Percentiles rank a stretch among this genome's conserved stretches.
These are phyloP conservation scores for Polyploca ridens DNA, from an alignment of 2,888 invertebrate genomes.

Conservation along the genomic window DNA sequence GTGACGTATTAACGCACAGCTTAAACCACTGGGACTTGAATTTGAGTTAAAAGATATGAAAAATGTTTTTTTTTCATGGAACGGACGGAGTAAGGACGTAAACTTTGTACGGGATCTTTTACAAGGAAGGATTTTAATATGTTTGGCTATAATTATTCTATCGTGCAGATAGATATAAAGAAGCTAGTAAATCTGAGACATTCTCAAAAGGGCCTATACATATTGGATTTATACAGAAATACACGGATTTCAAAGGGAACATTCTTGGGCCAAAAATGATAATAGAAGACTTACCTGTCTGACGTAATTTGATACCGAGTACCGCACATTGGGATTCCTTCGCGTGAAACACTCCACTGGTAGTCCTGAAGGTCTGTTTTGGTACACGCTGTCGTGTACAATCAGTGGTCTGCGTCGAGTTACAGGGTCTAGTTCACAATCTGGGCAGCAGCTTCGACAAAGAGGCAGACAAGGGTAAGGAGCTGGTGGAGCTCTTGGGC, in stretches of 20 bases:
- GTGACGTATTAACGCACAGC: no score
- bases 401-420: constrained; percentile 84
- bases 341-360: constrained; percentile 59
- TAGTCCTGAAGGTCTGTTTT: constrained; percentile 58
- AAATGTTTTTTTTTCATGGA: no score
- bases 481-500: constrained; percentile 71
- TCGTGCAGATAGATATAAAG: no score
- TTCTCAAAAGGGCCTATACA: no score
- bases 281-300: constrained; percentile 51
- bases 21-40: no score
- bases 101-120: no score
- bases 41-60: no score
- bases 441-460: constrained; percentile 71
- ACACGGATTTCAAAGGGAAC: neutral
- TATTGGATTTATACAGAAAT: neutral
- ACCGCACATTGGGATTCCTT: constrained; percentile 62
- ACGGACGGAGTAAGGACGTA: no score
- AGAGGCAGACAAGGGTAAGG: constrained; percentile 80
- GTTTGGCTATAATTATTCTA: no score
- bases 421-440: constrained; percentile 80
- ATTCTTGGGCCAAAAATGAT: neutral
- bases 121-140: no score
- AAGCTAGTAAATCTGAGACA: no score
- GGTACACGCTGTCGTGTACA: constrained; percentile 81
- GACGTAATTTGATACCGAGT: constrained; percentile 62